phyloP scores from a whole-genome alignment of 2,113 vertebrate species.

The Malurus alboscapulatus region DNA sequence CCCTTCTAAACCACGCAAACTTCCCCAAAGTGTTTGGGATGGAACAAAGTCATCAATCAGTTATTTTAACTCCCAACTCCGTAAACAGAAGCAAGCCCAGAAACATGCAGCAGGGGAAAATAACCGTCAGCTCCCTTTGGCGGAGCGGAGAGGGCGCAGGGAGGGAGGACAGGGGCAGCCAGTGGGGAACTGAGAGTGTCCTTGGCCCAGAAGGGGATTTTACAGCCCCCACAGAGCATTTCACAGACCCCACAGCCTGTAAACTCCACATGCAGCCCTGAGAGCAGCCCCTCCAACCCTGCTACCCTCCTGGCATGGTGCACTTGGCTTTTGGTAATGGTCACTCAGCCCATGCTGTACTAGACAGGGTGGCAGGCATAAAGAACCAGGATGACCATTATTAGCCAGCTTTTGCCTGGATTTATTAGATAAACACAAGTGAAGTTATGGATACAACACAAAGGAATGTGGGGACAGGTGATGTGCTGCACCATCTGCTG shows the following conservation, averaged over 20 bases:
- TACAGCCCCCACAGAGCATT: neutral
- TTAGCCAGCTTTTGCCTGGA: neutral
- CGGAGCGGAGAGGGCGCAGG: neutral
- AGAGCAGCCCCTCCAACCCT: neutral
- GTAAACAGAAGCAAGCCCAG: conserved; percentile 61
- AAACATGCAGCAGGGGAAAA: conserved; percentile 51
- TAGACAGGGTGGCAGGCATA: neutral
- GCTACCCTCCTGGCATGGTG: rapidly evolving
- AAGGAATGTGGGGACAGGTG: neutral
- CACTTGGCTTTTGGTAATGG: neutral
- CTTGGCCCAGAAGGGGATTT: neutral
- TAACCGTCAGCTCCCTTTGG: conserved; percentile 21
- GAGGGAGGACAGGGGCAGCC: neutral
- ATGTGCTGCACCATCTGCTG: neutral
- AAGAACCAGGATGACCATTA: neutral
- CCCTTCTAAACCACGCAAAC: conserved; percentile 25
- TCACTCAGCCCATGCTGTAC: neutral
- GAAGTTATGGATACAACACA: neutral
- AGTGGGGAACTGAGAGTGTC: rapidly evolving
- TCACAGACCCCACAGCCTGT: neutral
- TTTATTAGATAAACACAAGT: neutral
- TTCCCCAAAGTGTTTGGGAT: conserved; percentile 57
- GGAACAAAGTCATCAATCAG: conserved; percentile 68
- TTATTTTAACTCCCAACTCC: conserved; percentile 56
- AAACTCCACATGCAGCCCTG: neutral